Evolutionary conservation across 2,888 invertebrate genomes (phyloP).

Genomic region (Lasioglossum vierecki): DNA sequence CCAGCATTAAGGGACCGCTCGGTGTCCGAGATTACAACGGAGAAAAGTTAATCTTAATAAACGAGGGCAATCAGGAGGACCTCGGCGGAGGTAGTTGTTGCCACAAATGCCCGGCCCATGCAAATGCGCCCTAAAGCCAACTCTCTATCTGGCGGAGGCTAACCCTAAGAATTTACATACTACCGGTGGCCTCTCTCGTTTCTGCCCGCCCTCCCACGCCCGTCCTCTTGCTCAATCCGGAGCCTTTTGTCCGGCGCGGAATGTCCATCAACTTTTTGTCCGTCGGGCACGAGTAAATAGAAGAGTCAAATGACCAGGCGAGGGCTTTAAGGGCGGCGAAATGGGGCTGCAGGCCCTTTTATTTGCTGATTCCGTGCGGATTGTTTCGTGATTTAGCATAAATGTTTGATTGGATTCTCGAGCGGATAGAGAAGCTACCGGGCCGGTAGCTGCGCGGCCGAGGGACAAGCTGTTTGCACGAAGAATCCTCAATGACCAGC

Average conservation of each 20-base stretch:
- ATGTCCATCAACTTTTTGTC: constrained; percentile 84
- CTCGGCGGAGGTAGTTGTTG: constrained; percentile 66
- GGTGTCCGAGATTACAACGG: constrained; percentile 75
- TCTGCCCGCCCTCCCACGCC: constrained; percentile 40
- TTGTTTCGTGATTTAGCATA: constrained; percentile 85
- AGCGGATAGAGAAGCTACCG: constrained; percentile 59
- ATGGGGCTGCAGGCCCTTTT: constrained; percentile 80
- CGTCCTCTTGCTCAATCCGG: constrained; percentile 68
- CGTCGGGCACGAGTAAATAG: constrained; percentile 81
- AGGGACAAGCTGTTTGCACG: constrained; percentile 70
- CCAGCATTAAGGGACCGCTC: constrained; percentile 35
- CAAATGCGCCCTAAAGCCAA: constrained; percentile 78
- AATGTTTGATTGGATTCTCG: constrained; percentile 84
- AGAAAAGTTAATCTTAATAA: constrained; percentile 84
- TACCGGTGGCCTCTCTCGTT: constrained; percentile 60
- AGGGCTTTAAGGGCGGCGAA: constrained; percentile 80
- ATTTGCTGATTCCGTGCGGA: constrained; percentile 84
- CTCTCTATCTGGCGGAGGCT: constrained; percentile 54
- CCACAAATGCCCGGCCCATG: constrained; percentile 82
- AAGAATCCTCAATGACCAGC: constrained; percentile 71
- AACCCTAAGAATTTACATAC: constrained; percentile 82
- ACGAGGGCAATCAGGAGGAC: constrained; percentile 81
- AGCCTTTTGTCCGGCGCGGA: constrained; percentile 83
- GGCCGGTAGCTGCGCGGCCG: constrained; percentile 32
- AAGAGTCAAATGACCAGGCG: constrained; percentile 83